phyloP scores from a whole-genome alignment of 2,113 vertebrate genomes.

The Amblyornis subalaris region DNA sequence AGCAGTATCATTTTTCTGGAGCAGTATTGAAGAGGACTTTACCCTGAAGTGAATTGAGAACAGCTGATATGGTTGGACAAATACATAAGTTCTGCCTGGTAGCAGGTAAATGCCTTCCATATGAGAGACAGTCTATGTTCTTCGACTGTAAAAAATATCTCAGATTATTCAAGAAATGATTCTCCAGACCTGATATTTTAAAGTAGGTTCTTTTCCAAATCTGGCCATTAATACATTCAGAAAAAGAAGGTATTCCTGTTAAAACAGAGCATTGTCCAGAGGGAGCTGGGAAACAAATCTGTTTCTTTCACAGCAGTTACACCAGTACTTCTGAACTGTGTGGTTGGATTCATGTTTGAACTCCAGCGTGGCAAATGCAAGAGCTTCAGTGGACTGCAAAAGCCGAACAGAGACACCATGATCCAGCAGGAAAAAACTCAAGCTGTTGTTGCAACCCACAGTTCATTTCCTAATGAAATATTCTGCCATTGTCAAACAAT shows the following conservation, averaged over 20 bases:
- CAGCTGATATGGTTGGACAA: constrained; percentile 16
- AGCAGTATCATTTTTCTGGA: constrained; percentile 39
- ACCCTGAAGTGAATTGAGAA: constrained; percentile 22
- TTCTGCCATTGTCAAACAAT: neutral
- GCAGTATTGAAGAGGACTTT: constrained; percentile 13
- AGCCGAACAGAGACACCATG: neutral
- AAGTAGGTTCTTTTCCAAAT: neutral
- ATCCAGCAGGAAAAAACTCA: neutral
- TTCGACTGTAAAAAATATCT: neutral
- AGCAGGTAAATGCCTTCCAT: neutral
- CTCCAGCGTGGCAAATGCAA: neutral
- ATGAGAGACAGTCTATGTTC: neutral
- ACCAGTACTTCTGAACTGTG: neutral
- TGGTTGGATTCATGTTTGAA: neutral
- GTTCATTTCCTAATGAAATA: neutral
- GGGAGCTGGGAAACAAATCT: neutral
- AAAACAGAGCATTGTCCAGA: neutral
- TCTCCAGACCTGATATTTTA: neutral
- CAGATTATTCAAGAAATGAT: neutral
- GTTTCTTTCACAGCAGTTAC: neutral
- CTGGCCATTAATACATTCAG: neutral
- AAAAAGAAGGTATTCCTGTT: neutral
- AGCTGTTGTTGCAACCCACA: neutral
- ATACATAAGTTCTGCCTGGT: neutral
- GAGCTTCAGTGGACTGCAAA: neutral